phyloP scores from a whole-genome alignment of 2,113 vertebrate genomes.

The Phrynosoma platyrhinos region DNA sequence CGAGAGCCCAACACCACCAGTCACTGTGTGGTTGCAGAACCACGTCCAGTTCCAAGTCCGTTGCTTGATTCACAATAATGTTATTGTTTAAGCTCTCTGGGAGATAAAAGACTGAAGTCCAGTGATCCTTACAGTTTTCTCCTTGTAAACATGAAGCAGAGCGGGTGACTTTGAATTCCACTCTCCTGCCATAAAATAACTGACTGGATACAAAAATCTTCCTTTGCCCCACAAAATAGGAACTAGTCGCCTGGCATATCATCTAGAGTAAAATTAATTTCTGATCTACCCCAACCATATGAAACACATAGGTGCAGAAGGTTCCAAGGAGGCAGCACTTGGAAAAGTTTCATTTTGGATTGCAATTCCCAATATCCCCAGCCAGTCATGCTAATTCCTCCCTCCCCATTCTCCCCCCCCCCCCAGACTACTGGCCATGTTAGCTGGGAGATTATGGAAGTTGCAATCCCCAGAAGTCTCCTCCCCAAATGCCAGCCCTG shows the following conservation, averaged over 20 bases:
- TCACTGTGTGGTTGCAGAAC: not conserved
- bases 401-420: too few species aligned
- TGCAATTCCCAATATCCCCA: too few species aligned
- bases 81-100: not conserved
- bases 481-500: too few species aligned
- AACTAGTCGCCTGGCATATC: not conserved
- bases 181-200: too few species aligned
- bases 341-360: too few species aligned
- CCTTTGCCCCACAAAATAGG: not conserved
- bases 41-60: not conserved
- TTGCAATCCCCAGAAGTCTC: too few species aligned
- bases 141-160: not conserved
- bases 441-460: too few species aligned
- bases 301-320: too few species aligned
- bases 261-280: not conserved
- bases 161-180: not conserved
- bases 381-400: too few species aligned
- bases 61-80: rapidly evolving
- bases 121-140: not conserved
- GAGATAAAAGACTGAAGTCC: not conserved
- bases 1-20: not conserved
- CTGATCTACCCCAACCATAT: not conserved
- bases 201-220: not conserved
- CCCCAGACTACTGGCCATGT: too few species aligned
- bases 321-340: too few species aligned